Base-by-base conservation (phyloP, 2,888 invertebrate genomes). In the Epinotia nisella region DNA sequence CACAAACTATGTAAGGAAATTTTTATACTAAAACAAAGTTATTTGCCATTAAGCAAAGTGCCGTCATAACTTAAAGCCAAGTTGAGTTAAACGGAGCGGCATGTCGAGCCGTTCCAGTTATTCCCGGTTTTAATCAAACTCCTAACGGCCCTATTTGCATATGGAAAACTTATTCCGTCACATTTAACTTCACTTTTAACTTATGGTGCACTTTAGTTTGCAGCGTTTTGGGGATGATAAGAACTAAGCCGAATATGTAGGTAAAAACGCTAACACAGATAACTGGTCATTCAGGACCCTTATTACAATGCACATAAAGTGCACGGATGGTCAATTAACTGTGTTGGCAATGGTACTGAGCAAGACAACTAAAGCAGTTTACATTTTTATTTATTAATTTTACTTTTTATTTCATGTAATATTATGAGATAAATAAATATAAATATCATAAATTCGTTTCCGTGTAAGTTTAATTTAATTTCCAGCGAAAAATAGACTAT, bases 111-210 rank as follows among this genome's bases (percentile, higher is more conserved):
- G 56, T 72, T 62, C 61, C 62, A 69, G 73, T 64, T 69, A 41
- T 68, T 49, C 56, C 68, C 73, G 61, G 73, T 73, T 69, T 73
- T 73, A 73, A 73, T 73, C 73, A 73, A 73, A 73, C 68, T 68
- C 67, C 24, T 73, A 73, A 69, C 69, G 68, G 73, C 73, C 64
- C 17, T 59, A 73, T 73, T 73, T 73, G 73, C 73, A 73, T 73
- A 73, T 69, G 73, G 71, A 71, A 65, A 71, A 71, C 66, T 71
- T 71, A 68, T 73, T 73, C 73, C 73, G 64, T 41, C 62, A 59
- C 73, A 73, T 73, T 73, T 73, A 73, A 69, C 73, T 45, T 24
- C 51, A 62, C 51, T 73, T 73, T 73, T 64, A 69, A 73, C 58
- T 73, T 73, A 68, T 73, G 62, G 41, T 58, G 39, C 29, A 56